Conservation (phyloP, 2,888 invertebrate genomes). For the Stenotaenia linearis region DNA sequence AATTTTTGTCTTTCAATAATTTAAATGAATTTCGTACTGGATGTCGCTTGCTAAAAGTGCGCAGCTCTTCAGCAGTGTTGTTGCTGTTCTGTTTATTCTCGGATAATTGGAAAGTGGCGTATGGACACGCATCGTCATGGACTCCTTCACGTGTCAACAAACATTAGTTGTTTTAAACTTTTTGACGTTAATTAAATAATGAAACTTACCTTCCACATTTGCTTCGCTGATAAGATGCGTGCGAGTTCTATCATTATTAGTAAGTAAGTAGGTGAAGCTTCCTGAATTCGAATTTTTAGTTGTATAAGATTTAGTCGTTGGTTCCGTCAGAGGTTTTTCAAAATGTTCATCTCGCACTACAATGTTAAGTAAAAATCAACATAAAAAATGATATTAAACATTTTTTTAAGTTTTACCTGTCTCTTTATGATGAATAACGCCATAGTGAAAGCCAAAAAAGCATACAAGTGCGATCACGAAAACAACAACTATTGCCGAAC, state of each 20-base stretch:
- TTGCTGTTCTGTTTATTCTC: conserved; percentile 11
- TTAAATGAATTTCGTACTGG: neutral
- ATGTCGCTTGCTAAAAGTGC: conserved; percentile 28
- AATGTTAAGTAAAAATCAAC: too few relatives aligned
- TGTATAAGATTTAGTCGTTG: conserved; percentile 27
- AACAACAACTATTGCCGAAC: neutral
- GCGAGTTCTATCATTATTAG: conserved; percentile 17
- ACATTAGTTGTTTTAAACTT: neutral
- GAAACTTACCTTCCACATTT: conserved; percentile 3
- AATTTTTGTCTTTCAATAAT: neutral
- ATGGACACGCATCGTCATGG: conserved; percentile 90
- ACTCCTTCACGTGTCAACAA: conserved; percentile 5
- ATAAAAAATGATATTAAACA: too few relatives aligned
- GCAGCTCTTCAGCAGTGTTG: conserved; percentile 26
- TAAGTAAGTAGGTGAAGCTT: conserved; percentile 27
- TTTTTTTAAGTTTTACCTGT: neutral
- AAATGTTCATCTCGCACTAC: conserved; percentile 28
- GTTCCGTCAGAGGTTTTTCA: conserved; percentile 26
- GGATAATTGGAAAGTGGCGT: conserved; percentile 85
- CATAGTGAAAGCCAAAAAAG: neutral
- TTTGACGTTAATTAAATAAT: neutral
- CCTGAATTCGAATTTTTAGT: conserved; percentile 29
- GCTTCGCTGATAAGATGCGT: conserved; percentile 27
- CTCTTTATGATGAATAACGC: conserved; percentile 5
- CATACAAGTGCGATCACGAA: neutral